Evolutionary conservation across 2,113 vertebrate species (phyloP).

Genomic region (Rissa tridactyla): DNA sequence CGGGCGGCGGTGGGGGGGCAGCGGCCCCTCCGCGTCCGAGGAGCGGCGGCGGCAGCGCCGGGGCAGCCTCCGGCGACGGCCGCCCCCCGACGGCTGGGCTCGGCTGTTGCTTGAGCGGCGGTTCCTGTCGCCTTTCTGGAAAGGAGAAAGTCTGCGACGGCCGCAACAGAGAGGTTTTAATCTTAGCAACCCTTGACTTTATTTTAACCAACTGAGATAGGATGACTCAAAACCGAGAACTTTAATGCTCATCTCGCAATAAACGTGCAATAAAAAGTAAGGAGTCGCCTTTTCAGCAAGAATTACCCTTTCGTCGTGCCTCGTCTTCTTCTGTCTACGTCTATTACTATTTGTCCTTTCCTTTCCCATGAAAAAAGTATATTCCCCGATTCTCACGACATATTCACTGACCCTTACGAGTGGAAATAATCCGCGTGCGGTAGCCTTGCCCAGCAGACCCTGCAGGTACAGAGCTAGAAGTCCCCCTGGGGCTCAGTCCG

Average conservation of each 20-base stretch:
- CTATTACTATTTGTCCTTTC: background rate
- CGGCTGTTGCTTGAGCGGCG: background rate
- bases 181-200: background rate
- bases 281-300: background rate
- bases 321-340: background rate
- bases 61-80: background rate
- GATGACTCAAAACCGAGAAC: constrained; percentile 24
- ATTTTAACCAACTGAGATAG: background rate
- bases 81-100: background rate
- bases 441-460: background rate
- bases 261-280: background rate
- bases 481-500: background rate
- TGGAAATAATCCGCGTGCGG: rapidly evolving
- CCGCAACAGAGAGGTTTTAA: background rate
- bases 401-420: background rate
- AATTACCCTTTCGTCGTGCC: background rate
- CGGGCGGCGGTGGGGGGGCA: too few relatives aligned
- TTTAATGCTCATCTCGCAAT: constrained; percentile 14
- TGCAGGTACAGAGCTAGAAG: background rate
- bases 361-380: background rate
- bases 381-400: background rate
- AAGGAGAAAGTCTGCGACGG: background rate
- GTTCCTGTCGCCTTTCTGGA: background rate
- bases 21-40: background rate
- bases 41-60: background rate